These are phyloP conservation scores for Elanoides forficatus DNA, from an alignment of 2,113 vertebrate species.

Conservation along the genomic window DNA sequence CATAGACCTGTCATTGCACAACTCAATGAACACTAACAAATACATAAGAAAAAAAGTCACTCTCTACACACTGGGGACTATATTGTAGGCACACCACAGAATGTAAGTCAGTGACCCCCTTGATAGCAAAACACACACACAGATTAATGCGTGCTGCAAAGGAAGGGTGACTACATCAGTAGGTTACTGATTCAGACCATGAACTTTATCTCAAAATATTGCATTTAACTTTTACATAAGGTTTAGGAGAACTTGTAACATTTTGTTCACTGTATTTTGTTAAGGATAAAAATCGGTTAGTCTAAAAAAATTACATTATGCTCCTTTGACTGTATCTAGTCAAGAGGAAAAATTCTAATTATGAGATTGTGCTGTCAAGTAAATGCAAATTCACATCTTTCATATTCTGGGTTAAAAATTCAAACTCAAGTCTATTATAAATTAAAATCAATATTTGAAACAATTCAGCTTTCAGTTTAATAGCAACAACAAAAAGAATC, in stretches of 20 bases:
- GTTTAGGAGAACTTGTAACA: slow-evolving; percentile 47
- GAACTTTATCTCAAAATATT: slow-evolving; percentile 39
- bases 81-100: not conserved
- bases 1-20: not conserved
- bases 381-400: slow-evolving; percentile 71
- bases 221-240: slow-evolving; percentile 60
- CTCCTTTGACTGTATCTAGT: slow-evolving; percentile 68
- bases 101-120: not conserved
- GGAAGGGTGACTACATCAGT: slow-evolving; percentile 6
- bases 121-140: slow-evolving; percentile 19
- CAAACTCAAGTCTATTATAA: slow-evolving; percentile 38
- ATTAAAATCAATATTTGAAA: slow-evolving; percentile 72
- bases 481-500: slow-evolving; percentile 51
- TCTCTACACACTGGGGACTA: not conserved
- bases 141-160: slow-evolving; percentile 14
- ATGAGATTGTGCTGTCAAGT: slow-evolving; percentile 68
- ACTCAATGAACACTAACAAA: not conserved
- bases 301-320: slow-evolving; percentile 72
- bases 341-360: slow-evolving; percentile 72
- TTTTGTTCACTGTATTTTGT: slow-evolving; percentile 63
- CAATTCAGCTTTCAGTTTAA: slow-evolving; percentile 8
- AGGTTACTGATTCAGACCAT: slow-evolving; percentile 23
- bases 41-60: not conserved
- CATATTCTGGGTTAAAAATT: slow-evolving; percentile 66
- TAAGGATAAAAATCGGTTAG: slow-evolving; percentile 64